Evolutionary conservation across 2,888 invertebrate species (phyloP).

Genomic region (Protodeltote pygarga): DNA sequence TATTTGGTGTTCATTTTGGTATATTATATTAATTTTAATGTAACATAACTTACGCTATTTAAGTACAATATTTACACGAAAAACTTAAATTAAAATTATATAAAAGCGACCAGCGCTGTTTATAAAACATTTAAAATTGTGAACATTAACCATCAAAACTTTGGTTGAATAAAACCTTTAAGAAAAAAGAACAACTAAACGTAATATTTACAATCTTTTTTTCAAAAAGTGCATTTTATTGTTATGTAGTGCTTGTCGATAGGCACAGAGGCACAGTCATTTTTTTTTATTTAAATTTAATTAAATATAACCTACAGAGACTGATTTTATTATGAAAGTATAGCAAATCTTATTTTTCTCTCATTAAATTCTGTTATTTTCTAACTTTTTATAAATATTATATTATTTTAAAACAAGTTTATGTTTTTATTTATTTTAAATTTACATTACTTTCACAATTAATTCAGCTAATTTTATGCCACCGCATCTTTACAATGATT

Average conservation of each 20-base stretch:
- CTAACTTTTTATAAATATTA: not conserved
- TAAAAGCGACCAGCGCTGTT: constrained; percentile 72
- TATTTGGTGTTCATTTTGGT: constrained; percentile 79
- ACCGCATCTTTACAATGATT: constrained; percentile 73
- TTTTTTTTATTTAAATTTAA: constrained; percentile 56
- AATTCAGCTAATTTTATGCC: constrained; percentile 43
- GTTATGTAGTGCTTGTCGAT: constrained; percentile 76
- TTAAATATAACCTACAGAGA: constrained; percentile 56
- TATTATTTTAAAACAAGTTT: constrained; percentile 30
- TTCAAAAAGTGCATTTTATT: constrained; percentile 64
- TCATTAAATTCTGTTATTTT: not conserved
- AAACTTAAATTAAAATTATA: constrained; percentile 34
- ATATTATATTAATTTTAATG: constrained; percentile 53
- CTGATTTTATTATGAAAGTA: constrained; percentile 45
- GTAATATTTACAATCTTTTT: constrained; percentile 49
- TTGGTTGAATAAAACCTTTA: constrained; percentile 39
- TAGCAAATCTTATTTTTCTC: not conserved
- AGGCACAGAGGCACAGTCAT: constrained; percentile 84
- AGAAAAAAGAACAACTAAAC: constrained; percentile 27
- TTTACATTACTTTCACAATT: constrained; percentile 50
- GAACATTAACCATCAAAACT: constrained; percentile 28
- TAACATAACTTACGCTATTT: constrained; percentile 53
- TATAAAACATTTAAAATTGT: constrained; percentile 46
- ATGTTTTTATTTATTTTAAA: constrained; percentile 5
- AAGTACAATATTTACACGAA: constrained; percentile 65